These are phyloP conservation scores for Macroglossus sobrinus DNA, from an alignment of 2,113 vertebrate genomes.

Conservation along the genomic window DNA sequence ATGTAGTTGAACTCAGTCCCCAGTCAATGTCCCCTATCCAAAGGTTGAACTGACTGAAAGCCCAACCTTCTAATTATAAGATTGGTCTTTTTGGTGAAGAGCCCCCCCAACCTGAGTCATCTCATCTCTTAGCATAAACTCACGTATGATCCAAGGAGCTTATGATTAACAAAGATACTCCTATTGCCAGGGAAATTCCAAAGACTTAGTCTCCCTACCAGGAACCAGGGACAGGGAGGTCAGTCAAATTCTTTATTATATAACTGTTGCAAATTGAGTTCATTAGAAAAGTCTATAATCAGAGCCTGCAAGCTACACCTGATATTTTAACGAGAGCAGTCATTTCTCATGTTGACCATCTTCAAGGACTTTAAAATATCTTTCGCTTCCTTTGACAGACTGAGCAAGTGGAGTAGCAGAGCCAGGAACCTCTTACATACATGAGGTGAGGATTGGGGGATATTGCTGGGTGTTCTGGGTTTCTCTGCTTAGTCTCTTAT, in stretches of 20 bases:
- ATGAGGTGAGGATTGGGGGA: slow-evolving; percentile 75
- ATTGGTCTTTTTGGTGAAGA: not conserved
- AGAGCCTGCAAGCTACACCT: not conserved
- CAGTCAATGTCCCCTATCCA: not conserved
- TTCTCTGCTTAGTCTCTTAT: not conserved
- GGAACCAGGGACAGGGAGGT: not conserved
- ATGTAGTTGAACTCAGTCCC: not conserved
- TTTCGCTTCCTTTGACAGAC: slow-evolving; percentile 77
- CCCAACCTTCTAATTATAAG: not conserved
- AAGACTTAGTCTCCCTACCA: not conserved
- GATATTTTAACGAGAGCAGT: not conserved
- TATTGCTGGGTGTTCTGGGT: not conserved
- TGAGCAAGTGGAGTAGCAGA: slow-evolving; percentile 83
- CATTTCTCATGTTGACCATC: not conserved
- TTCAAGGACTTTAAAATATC: not conserved
- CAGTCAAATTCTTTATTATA: not conserved
- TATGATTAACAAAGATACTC: not conserved
- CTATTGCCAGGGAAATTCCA: not conserved
- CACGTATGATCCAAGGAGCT: not conserved
- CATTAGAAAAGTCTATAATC: not conserved
- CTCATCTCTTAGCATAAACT: not conserved
- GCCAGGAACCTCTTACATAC: slow-evolving; percentile 48
- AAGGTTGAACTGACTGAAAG: not conserved
- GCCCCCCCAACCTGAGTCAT: not conserved
- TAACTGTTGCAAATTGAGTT: not conserved